phyloP scores from a whole-genome alignment of 2,797 vertebrate species.

The Trachops cirrhosus region DNA sequence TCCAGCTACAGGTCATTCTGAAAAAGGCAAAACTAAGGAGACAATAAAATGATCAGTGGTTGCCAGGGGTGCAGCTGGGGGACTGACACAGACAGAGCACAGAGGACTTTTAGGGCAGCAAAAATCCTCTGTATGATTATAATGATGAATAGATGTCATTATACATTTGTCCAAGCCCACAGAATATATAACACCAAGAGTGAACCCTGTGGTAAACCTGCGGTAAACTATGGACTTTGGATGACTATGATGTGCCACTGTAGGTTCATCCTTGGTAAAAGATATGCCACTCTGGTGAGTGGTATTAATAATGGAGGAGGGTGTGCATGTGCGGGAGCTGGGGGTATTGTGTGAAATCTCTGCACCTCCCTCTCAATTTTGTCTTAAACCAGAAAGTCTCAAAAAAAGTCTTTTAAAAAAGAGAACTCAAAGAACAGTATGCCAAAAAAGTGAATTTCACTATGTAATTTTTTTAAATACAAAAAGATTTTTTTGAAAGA shows the following conservation, averaged over 20 bases:
- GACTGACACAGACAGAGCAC: not conserved
- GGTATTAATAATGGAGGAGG: not conserved
- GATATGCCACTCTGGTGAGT: not conserved
- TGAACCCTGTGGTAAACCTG: not conserved
- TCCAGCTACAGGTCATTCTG: not conserved
- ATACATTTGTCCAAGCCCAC: not conserved
- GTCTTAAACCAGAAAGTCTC: not conserved
- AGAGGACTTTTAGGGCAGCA: not conserved
- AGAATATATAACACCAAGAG: not conserved
- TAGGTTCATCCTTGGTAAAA: not conserved
- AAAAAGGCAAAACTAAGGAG: not conserved
- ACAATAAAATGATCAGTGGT: not conserved
- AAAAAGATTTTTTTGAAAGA: not conserved
- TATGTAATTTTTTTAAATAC: not conserved
- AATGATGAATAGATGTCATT: not conserved
- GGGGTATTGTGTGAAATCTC: not conserved
- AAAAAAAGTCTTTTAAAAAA: not conserved
- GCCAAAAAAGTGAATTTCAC: not conserved
- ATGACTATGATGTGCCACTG: not conserved
- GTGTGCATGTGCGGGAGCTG: not conserved
- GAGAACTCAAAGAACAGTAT: not conserved
- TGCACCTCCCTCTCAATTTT: not conserved
- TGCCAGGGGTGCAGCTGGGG: no score
- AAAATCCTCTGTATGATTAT: not conserved
- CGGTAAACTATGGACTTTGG: not conserved